Conservation (phyloP, 2,797 vertebrate genomes). For the Hippoglossus hippoglossus region DNA sequence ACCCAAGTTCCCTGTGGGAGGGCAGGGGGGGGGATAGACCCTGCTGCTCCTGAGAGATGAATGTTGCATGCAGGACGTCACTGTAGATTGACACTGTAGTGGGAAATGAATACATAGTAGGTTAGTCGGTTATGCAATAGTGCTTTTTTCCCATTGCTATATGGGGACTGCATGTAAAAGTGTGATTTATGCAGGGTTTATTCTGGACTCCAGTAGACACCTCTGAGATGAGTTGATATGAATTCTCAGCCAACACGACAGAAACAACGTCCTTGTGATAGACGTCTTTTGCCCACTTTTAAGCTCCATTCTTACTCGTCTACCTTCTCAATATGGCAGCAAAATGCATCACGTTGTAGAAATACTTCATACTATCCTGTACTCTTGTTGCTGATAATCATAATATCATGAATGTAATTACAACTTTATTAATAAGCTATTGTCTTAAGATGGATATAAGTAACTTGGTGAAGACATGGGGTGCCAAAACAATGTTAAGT, state of each 20-base stretch:
- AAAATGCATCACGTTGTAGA: not conserved
- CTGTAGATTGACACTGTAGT: no score
- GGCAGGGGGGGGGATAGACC: no score
- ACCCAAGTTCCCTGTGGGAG: constrained; percentile 4
- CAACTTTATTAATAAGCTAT: no score
- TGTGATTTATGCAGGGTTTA: constrained; percentile 34
- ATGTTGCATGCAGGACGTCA: no score
- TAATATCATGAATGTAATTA: not conserved
- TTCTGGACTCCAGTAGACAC: constrained; percentile 25
- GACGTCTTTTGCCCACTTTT: constrained; percentile 23
- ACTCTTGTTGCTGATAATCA: not conserved
- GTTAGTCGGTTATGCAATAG: no score
- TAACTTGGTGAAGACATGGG: not conserved
- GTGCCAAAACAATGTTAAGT: no score
- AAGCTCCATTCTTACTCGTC: constrained; percentile 23
- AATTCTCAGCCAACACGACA: constrained; percentile 29
- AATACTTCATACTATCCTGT: not conserved
- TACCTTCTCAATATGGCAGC: not conserved
- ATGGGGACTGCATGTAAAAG: constrained; percentile 6
- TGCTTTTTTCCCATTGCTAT: no score
- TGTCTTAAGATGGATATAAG: not conserved
- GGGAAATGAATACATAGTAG: no score
- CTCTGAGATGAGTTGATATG: constrained; percentile 41
- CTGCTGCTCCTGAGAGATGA: not conserved
- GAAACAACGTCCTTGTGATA: constrained; percentile 42